Conservation (phyloP, 2,888 invertebrate genomes). For the Mythimna impura region DNA sequence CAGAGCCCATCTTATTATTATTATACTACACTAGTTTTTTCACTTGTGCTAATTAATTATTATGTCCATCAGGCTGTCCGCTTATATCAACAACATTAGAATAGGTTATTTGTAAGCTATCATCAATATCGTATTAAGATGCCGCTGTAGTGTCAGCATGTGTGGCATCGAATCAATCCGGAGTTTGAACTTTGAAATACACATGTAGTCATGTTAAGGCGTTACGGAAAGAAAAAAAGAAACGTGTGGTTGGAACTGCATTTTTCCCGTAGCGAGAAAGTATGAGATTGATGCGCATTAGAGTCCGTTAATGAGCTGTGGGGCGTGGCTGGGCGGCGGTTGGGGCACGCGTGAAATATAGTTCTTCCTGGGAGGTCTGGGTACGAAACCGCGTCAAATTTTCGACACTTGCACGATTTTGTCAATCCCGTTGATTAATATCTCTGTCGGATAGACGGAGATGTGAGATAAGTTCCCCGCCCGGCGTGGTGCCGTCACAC, state of each 20-base stretch:
- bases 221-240: constrained; percentile 59
- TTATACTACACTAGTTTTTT: constrained; percentile 65
- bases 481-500: constrained; percentile 67
- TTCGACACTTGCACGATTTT: constrained; percentile 90
- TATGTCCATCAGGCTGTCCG: constrained; percentile 67
- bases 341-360: constrained; percentile 85
- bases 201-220: constrained; percentile 57
- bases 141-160: constrained; percentile 59
- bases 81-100: constrained; percentile 69
- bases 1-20: constrained; percentile 61
- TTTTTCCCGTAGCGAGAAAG: constrained; percentile 72
- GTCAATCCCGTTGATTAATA: constrained; percentile 87
- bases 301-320: constrained; percentile 85
- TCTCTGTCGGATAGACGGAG: constrained; percentile 78
- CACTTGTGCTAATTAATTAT: constrained; percentile 67
- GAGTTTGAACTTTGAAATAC: constrained; percentile 47
- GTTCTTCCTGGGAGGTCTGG: constrained; percentile 88
- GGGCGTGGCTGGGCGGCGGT: constrained; percentile 83
- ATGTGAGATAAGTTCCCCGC: constrained; percentile 77
- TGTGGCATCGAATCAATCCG: constrained; percentile 55
- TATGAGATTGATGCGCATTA: constrained; percentile 86
- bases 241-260: constrained; percentile 54
- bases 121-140: constrained; percentile 66
- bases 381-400: constrained; percentile 81
- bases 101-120: constrained; percentile 64